A percentile compares a stretch with the other conserved stretches of the same genome.
phyloP scores from a whole-genome alignment of 2,888 invertebrate genomes.

The Leptinotarsa haldemani region DNA sequence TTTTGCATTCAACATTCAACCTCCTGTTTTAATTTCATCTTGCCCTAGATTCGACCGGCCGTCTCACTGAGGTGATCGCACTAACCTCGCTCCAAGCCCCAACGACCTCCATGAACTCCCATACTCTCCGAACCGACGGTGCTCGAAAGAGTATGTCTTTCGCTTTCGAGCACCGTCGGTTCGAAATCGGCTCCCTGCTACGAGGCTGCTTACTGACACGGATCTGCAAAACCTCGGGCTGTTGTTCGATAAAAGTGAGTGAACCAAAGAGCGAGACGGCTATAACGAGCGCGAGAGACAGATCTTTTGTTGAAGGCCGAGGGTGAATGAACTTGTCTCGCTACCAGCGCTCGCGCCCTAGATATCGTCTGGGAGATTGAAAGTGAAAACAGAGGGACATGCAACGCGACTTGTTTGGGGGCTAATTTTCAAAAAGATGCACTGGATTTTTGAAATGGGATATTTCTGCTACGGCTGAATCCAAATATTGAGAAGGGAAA shows the following conservation, averaged over 20 bases:
- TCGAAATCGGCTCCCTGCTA: conserved; percentile 24
- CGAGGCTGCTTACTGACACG: conserved; percentile 61
- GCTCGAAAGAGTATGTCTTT: no score
- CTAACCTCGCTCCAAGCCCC: conserved; percentile 69
- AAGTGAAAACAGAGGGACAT: conserved; percentile 52
- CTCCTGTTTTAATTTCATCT: conserved; percentile 72
- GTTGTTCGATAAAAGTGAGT: conserved; percentile 60
- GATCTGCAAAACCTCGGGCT: conserved; percentile 57
- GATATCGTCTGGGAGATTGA: conserved; percentile 41
- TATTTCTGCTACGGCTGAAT: background rate
- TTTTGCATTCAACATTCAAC: conserved; percentile 65
- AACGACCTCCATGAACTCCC: conserved; percentile 62
- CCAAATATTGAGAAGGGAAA: background rate
- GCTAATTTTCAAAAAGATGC: conserved; percentile 33
- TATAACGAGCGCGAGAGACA: conserved; percentile 52
- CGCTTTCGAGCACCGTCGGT: background rate
- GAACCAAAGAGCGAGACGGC: conserved; percentile 51
- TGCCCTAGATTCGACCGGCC: conserved; percentile 71
- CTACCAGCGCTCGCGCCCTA: conserved; percentile 57
- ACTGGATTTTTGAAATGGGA: background rate
- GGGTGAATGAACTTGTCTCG: conserved; percentile 73
- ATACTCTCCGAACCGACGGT: no score
- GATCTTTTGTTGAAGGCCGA: conserved; percentile 68
- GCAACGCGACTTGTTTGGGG: conserved; percentile 30
- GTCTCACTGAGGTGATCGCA: conserved; percentile 69